Percentiles rank a stretch among this genome's conserved stretches.
Evolutionary conservation across 2,888 invertebrate genomes (phyloP).

Genomic region (Notocelia uddmanniana): DNA sequence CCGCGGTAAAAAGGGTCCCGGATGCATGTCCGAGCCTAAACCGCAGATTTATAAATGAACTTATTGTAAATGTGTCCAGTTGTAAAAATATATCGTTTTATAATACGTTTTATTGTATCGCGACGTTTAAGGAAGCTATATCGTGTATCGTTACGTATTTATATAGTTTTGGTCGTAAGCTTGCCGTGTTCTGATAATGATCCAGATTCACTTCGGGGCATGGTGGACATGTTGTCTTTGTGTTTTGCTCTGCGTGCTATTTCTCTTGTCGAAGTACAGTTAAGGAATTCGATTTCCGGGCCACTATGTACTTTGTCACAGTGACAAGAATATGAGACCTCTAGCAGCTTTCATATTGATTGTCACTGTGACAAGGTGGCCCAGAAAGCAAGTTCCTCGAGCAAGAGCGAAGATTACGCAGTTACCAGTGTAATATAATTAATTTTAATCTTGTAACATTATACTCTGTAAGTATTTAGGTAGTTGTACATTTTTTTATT

Average conservation of each 20-base stretch:
- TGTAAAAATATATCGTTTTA: slow-evolving; percentile 36
- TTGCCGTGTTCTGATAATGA: not conserved
- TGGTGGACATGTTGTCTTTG: not conserved
- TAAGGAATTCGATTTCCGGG: no score
- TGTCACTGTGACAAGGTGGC: no score
- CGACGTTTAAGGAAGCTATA: slow-evolving; percentile 37
- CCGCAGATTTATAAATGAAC: slow-evolving; percentile 20
- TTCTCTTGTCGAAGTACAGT: not conserved
- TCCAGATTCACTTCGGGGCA: not conserved
- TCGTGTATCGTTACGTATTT: slow-evolving; percentile 31
- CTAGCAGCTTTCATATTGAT: no score
- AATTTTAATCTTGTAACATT: slow-evolving; percentile 38
- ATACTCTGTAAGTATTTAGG: slow-evolving; percentile 44
- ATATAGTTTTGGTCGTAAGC: slow-evolving; percentile 39
- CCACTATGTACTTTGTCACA: no score
- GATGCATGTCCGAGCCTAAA: not conserved
- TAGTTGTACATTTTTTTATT: slow-evolving; percentile 43
- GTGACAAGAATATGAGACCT: no score
- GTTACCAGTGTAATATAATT: slow-evolving; percentile 34
- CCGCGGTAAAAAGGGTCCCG: not conserved
- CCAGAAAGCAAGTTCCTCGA: no score
- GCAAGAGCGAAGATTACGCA: not conserved
- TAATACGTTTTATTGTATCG: slow-evolving; percentile 36
- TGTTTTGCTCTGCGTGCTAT: not conserved
- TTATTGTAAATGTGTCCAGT: slow-evolving; percentile 38